These are phyloP conservation scores for Pantherophis alleghaniensis DNA, from an alignment of 2,797 vertebrate species.

Conservation along the genomic window DNA sequence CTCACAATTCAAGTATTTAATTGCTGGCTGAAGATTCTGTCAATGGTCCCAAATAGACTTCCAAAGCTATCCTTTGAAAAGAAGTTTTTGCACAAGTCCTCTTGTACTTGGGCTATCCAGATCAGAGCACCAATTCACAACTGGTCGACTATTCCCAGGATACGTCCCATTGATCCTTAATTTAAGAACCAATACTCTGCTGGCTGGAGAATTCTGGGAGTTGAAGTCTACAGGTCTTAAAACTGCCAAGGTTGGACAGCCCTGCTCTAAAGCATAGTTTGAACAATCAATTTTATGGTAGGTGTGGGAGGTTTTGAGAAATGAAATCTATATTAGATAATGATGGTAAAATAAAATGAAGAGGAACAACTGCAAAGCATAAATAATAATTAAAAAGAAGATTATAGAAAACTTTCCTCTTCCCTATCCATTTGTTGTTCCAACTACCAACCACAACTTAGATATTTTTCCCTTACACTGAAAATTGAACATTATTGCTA, in stretches of 20 bases:
- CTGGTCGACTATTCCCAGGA: not conserved
- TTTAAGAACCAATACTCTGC: not conserved
- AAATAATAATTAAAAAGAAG: not conserved
- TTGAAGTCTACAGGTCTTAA: not conserved
- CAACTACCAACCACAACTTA: not conserved
- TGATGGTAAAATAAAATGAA: not conserved
- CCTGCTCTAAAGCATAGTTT: not conserved
- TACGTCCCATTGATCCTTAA: not conserved
- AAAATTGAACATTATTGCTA: not conserved
- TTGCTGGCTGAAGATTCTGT: not conserved
- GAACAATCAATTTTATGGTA: not conserved
- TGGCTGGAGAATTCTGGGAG: not conserved
- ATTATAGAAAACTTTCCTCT: not conserved
- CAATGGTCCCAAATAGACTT: not conserved
- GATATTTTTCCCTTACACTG: not conserved
- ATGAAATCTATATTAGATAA: not conserved
- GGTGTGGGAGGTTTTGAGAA: not conserved
- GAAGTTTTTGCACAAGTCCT: not conserved
- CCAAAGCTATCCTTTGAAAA: not conserved
- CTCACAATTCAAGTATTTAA: not conserved
- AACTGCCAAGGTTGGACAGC: not conserved
- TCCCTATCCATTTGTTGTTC: not conserved
- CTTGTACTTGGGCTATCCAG: not conserved
- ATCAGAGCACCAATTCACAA: not conserved
- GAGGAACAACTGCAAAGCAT: not conserved